Evolutionary conservation across 2,113 vertebrate genomes (phyloP).

Genomic region (Neolamprologus ventralis): DNA sequence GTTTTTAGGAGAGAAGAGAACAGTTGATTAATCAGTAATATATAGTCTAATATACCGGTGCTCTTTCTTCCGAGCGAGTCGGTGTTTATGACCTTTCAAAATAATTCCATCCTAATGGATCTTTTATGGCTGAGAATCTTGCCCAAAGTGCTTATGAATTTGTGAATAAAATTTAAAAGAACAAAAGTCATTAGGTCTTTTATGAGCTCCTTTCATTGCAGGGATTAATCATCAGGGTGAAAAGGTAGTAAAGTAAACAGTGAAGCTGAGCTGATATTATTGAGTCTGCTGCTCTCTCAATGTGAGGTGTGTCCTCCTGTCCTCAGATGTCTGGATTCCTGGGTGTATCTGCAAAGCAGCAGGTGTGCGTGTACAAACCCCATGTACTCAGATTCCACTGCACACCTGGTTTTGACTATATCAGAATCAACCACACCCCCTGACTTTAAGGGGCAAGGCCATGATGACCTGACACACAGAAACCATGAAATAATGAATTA

Average conservation of each 20-base stretch:
- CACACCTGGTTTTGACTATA: not conserved
- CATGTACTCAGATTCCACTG: not conserved
- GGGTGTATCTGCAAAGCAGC: not conserved
- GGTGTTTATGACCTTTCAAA: not conserved
- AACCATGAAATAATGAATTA: not conserved
- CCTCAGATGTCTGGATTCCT: not conserved
- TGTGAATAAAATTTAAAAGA: not conserved
- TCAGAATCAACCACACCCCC: not conserved
- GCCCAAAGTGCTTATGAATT: not conserved
- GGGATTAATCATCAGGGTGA: not conserved
- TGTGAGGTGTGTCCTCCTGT: not conserved
- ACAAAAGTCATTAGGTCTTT: not conserved
- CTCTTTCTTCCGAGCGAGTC: not conserved
- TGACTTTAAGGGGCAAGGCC: not conserved
- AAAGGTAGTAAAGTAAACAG: not conserved
- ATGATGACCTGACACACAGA: not conserved
- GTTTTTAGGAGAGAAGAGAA: not conserved
- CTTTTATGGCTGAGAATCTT: not conserved
- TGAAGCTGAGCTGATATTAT: not conserved
- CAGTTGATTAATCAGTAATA: not conserved
- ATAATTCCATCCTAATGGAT: not conserved
- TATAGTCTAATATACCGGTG: not conserved
- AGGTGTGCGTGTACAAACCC: not conserved
- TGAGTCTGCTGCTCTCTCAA: not conserved
- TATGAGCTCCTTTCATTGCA: not conserved